Conservation (phyloP, 1,140 invertebrate genomes). For the Bombus pascuorum region DNA sequence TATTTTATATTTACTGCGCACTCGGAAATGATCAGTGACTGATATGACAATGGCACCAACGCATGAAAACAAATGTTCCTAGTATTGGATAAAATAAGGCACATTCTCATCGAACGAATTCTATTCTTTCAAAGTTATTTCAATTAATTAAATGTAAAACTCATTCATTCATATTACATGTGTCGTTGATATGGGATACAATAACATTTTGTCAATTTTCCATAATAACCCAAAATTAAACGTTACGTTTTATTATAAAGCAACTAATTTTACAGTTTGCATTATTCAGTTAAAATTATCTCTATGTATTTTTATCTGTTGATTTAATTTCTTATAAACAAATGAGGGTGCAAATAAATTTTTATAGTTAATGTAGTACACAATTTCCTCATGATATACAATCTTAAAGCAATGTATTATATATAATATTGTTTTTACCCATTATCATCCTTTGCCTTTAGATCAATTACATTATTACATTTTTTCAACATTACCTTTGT, state of each 20-base stretch:
- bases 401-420: background rate
- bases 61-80: background rate
- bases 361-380: background rate
- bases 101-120: conserved; percentile 3
- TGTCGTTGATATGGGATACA: background rate
- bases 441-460: background rate
- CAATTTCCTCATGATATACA: background rate
- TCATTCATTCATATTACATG: background rate
- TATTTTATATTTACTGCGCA: conserved; percentile 32
- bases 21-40: conserved; percentile 22
- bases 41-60: background rate
- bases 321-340: background rate
- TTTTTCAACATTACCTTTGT: conserved; percentile 39
- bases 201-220: background rate
- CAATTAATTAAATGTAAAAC: background rate
- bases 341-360: background rate
- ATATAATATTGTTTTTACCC: background rate
- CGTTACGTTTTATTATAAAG: conserved; percentile 23
- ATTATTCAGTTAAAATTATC: conserved; percentile 7
- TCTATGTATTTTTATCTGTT: background rate
- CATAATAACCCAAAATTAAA: background rate
- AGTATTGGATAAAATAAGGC: conserved; percentile 5
- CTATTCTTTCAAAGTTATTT: background rate
- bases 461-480: conserved; percentile 17
- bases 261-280: background rate